Evolutionary conservation across 2,113 vertebrate species (phyloP).

Genomic region (Vicugna pacos): DNA sequence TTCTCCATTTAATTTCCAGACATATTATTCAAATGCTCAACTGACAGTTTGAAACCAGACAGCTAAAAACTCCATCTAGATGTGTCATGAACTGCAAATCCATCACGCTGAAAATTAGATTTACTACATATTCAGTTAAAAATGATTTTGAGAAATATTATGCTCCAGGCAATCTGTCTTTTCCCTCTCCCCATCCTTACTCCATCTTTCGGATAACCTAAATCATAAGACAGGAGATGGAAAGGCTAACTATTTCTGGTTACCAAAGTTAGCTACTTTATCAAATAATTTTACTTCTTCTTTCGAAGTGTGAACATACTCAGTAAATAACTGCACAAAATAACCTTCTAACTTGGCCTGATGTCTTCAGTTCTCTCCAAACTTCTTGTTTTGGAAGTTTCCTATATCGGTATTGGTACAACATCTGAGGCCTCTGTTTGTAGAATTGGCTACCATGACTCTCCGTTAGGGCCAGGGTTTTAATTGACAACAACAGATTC

Average conservation of each 20-base stretch:
- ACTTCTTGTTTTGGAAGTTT: neutral
- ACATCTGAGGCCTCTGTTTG: neutral
- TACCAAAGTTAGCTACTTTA: neutral
- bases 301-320: neutral
- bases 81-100: neutral
- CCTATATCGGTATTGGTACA: neutral
- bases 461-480: neutral
- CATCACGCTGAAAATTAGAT: neutral
- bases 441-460: neutral
- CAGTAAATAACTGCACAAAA: conserved; percentile 22
- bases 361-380: neutral
- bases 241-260: neutral
- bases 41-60: conserved; percentile 14
- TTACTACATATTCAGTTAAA: neutral
- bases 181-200: neutral
- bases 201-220: neutral
- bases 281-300: neutral
- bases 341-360: neutral
- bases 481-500: neutral
- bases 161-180: neutral
- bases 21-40: neutral
- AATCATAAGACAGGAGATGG: neutral
- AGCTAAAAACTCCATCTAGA: conserved; percentile 8
- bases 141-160: conserved; percentile 25
- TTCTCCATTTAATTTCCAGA: conserved; percentile 4